These are phyloP conservation scores for Istiophorus platypterus DNA, from an alignment of 2,113 vertebrate species.

Conservation along the genomic window DNA sequence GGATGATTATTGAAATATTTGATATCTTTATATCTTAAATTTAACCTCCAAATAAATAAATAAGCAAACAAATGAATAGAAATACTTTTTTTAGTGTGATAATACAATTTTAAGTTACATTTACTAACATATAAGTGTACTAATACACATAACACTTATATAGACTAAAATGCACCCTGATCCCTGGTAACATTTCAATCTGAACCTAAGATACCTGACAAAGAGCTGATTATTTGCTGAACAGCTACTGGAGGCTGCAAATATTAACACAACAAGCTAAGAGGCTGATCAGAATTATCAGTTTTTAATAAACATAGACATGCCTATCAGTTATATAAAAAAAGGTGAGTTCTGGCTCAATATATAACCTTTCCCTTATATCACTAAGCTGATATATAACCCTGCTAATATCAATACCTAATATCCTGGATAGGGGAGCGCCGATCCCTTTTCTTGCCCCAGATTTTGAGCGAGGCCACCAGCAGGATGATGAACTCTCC, in stretches of 20 bases:
- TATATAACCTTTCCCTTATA: background rate
- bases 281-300: too few relatives aligned
- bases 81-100: background rate
- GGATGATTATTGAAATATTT: background rate
- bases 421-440: slow-evolving; percentile 95
- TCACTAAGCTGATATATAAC: background rate
- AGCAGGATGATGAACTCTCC: slow-evolving; percentile 98
- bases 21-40: background rate
- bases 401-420: slow-evolving; percentile 81
- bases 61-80: background rate
- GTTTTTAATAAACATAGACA: background rate
- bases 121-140: too few relatives aligned
- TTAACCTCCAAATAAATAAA: background rate
- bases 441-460: slow-evolving; percentile 97
- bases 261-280: too few relatives aligned
- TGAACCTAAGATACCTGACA: too few relatives aligned
- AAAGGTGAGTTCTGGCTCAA: too few relatives aligned
- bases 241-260: too few relatives aligned
- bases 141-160: too few relatives aligned
- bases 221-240: too few relatives aligned
- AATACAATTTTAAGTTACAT: too few relatives aligned
- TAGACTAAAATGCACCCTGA: too few relatives aligned
- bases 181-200: too few relatives aligned
- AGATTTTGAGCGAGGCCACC: slow-evolving; percentile 95
- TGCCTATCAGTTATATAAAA: too few relatives aligned